A percentile compares a stretch with the other conserved stretches of the same genome.
Conservation (phyloP, 2,797 vertebrate species). For the Enteromius argenteus region DNA sequence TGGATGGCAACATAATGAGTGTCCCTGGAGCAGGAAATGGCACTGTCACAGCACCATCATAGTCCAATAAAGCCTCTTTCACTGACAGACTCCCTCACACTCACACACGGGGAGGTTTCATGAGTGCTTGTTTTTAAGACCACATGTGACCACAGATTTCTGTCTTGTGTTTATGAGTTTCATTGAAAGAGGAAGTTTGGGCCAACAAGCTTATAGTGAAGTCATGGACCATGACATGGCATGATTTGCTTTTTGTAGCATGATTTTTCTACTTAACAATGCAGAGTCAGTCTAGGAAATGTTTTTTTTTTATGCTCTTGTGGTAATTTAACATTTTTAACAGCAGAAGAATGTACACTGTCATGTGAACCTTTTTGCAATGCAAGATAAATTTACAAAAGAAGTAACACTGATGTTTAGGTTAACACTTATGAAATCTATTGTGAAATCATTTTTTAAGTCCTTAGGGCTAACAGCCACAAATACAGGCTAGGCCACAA, state of each 20-base stretch:
- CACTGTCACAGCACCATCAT: slow-evolving; percentile 27
- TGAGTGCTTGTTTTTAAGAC: not conserved
- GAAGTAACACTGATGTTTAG: not conserved
- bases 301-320: not conserved
- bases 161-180: not conserved
- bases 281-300: not conserved
- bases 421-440: not conserved
- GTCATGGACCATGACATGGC: not conserved
- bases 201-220: not conserved
- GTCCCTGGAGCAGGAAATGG: slow-evolving; percentile 36
- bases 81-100: not conserved
- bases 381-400: not conserved
- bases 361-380: not conserved
- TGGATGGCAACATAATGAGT: slow-evolving; percentile 26
- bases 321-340: not conserved
- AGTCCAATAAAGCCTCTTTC: slow-evolving; percentile 1
- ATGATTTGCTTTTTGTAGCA: not conserved
- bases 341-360: not conserved
- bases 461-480: not conserved
- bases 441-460: not conserved
- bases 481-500: not conserved
- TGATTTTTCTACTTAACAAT: not conserved
- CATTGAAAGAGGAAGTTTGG: not conserved
- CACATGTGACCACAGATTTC: not conserved
- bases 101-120: not conserved